phyloP scores from a whole-genome alignment of 2,113 vertebrate genomes.

The Panthera leo region DNA sequence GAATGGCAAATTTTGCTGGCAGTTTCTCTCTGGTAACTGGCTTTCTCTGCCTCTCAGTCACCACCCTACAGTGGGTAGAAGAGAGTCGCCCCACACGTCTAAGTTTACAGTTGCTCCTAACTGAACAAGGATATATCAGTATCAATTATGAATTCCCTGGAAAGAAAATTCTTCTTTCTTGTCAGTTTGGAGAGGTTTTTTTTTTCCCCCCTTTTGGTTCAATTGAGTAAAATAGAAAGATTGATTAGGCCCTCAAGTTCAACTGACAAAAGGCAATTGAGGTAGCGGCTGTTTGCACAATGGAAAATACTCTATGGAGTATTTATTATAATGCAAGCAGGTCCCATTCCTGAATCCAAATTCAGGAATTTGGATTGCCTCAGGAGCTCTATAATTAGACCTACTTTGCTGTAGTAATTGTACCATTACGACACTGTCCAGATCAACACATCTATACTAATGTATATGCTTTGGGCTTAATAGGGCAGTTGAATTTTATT shows the following conservation, averaged over 20 bases:
- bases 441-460: background rate
- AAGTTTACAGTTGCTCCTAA: background rate
- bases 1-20: background rate
- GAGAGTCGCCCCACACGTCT: background rate
- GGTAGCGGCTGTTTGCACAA: background rate
- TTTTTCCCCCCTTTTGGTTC: background rate
- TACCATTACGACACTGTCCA: background rate
- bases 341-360: background rate
- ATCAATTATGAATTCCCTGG: background rate
- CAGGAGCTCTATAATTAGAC: background rate
- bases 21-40: background rate
- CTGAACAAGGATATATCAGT: background rate
- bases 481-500: background rate
- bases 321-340: background rate
- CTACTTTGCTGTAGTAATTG: background rate
- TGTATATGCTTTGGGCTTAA: background rate
- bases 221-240: background rate
- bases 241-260: background rate
- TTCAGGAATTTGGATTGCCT: background rate
- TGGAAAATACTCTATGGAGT: background rate
- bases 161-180: background rate
- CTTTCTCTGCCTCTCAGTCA: background rate
- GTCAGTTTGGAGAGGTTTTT: background rate
- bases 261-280: background rate
- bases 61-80: fast-evolving